Base-by-base conservation (phyloP, 1,140 invertebrate species). In the Oncopodura yosiiana region DNA sequence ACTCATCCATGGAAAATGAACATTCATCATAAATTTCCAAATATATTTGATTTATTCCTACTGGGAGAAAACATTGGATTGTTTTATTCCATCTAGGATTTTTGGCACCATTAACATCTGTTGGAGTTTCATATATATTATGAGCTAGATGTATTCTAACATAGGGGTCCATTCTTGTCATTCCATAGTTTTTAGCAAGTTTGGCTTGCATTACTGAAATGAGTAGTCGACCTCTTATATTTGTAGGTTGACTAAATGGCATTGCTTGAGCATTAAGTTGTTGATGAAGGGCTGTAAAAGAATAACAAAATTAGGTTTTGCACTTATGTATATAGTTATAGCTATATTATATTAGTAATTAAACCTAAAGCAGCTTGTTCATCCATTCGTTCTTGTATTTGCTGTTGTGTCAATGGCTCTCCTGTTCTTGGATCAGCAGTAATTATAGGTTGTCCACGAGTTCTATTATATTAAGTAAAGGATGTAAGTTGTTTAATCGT, bases 1-100 rank as follows among this genome's bases (percentile, higher is more conserved):
- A 74, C 69, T 96, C 92, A 73, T 97, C 93, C 77, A 88, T 83
- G 23, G 89, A 91, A 70, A 98, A 94, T 2, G 90, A 87, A 72
- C 90, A 85, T 74, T 98, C 94, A 74, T 98, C 94, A 73, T 86
- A 97, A 55, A 98, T 88, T 78, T 97, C 92, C 67, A 97, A 65
- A 64, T 88, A 87, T 65, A 97, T 80, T 24, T 81, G 81, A 66
- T 85, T 84, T 1, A 96, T 86, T 38, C 91, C 91, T 60, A 79
- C 77, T 14, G 91, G 89, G 39, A 96, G 73, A 65, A 87, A 80
- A 68, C 86, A 87, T 66, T 91, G 84, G 63, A 95, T 81, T 51
- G 84, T 82, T 78, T 94, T 93, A 69, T 94, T 92, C 93, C 93
- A 96, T 61, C 82, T 76, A 16, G 94, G 94, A 70, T 85, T 92